These are phyloP conservation scores for Eira barbara DNA, from an alignment of 2,113 vertebrate genomes.

Conservation along the genomic window DNA sequence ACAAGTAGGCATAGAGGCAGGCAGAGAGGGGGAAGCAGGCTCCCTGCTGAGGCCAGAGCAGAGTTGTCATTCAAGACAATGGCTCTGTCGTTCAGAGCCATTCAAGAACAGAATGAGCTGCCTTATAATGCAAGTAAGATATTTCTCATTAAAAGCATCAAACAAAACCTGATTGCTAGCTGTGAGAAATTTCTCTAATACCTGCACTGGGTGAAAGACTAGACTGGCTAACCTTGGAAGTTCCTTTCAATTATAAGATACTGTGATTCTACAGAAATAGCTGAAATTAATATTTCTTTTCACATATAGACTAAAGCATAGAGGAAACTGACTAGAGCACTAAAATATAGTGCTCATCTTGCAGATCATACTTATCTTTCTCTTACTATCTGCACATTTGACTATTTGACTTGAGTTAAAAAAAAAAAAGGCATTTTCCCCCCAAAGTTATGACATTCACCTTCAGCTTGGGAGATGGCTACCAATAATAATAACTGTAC, in stretches of 20 bases:
- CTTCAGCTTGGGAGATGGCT: slow-evolving; percentile 12
- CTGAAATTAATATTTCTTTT: background rate
- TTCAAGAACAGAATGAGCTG: background rate
- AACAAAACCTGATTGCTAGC: background rate
- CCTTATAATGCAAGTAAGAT: background rate
- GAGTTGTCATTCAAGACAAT: too few relatives aligned
- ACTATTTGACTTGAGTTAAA: background rate
- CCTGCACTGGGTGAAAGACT: background rate
- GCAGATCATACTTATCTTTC: background rate
- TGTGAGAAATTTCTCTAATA: background rate
- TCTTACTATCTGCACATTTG: background rate
- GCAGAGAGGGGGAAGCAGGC: too few relatives aligned
- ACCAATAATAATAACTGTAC: background rate
- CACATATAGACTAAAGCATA: background rate
- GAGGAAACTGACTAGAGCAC: background rate
- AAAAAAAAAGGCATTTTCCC: background rate
- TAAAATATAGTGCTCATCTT: background rate
- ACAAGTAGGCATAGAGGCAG: too few relatives aligned
- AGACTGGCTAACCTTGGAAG: background rate
- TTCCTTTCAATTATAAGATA: background rate
- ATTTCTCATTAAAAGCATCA: background rate
- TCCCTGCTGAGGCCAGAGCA: too few relatives aligned
- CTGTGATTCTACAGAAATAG: background rate
- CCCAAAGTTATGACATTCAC: background rate
- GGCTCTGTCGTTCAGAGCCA: background rate